phyloP scores from a whole-genome alignment of 2,888 invertebrate genomes.

The Amblyteles armatorius region DNA sequence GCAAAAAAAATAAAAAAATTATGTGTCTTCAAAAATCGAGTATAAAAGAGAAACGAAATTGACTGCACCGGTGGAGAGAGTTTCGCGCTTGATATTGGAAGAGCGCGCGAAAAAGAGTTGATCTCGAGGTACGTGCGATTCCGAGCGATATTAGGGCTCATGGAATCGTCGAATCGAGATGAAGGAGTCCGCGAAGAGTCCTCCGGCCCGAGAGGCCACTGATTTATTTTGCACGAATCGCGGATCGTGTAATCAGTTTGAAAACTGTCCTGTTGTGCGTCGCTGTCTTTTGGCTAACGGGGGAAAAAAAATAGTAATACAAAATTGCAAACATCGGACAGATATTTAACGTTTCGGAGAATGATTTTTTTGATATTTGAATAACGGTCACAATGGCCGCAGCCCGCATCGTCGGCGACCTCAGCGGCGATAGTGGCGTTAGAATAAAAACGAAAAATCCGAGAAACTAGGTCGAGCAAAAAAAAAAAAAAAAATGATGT shows the following conservation, averaged over 20 bases:
- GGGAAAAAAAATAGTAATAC: no score
- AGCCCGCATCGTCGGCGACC: no score
- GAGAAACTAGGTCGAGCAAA: neutral
- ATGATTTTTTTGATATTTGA: no score
- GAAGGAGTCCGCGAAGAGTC: slow-evolving; percentile 29
- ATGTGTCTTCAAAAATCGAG: neutral
- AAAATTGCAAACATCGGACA: no score
- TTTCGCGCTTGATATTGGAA: slow-evolving; percentile 14
- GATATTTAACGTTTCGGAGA: no score
- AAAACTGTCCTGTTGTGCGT: no score
- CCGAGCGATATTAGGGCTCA: slow-evolving; percentile 12
- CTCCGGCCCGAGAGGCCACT: slow-evolving; percentile 27
- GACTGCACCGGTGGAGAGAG: slow-evolving; percentile 21
- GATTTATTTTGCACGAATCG: no score
- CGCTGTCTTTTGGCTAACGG: no score
- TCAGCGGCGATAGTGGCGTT: no score
- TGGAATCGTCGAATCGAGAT: slow-evolving; percentile 45
- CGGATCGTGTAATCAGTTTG: no score
- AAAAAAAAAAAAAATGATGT: neutral
- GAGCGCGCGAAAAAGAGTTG: slow-evolving; percentile 38
- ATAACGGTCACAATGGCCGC: no score
- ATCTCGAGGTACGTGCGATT: slow-evolving; percentile 9
- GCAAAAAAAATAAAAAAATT: neutral
- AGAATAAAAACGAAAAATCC: neutral
- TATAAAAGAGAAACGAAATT: slow-evolving; percentile 12